A percentile compares a stretch with the other conserved stretches of the same genome.
phyloP scores from a whole-genome alignment of 2,113 vertebrate genomes.

The Pogonocichla stellata region DNA sequence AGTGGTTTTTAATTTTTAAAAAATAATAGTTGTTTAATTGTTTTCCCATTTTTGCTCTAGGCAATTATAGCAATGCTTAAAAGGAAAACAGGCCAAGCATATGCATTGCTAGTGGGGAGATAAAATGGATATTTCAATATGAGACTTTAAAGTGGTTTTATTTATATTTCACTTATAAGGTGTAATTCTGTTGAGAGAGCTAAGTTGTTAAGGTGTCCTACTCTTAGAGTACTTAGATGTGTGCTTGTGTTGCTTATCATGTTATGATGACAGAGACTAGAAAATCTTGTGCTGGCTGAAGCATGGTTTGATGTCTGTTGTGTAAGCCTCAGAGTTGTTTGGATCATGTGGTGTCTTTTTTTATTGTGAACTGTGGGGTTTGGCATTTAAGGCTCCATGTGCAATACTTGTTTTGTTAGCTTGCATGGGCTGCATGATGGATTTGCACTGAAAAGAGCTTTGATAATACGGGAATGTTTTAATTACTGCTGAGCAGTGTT shows the following conservation, averaged over 20 bases:
- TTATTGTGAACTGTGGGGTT: background rate
- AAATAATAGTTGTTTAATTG: background rate
- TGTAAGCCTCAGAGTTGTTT: background rate
- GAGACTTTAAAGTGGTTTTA: background rate
- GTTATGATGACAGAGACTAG: background rate
- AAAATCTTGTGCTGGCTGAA: background rate
- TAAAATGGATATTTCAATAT: background rate
- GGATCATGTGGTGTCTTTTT: background rate
- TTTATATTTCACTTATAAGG: background rate
- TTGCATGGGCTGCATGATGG: background rate
- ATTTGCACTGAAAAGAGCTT: background rate
- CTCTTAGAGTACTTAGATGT: background rate
- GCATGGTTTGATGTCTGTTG: background rate
- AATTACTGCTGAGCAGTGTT: background rate
- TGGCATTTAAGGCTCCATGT: background rate
- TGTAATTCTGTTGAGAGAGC: background rate
- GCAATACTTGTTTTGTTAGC: background rate
- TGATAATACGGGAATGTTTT: background rate
- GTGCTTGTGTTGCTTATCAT: background rate
- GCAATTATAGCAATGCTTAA: background rate
- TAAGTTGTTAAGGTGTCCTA: background rate
- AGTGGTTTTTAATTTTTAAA: rapidly evolving
- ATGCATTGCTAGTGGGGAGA: background rate
- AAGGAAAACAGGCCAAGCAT: background rate
- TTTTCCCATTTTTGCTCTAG: background rate